Evolutionary conservation across 2,113 vertebrate genomes (phyloP), one percentile per base, ranked within the genome.

Genomic region (Labeo rohita): DNA sequence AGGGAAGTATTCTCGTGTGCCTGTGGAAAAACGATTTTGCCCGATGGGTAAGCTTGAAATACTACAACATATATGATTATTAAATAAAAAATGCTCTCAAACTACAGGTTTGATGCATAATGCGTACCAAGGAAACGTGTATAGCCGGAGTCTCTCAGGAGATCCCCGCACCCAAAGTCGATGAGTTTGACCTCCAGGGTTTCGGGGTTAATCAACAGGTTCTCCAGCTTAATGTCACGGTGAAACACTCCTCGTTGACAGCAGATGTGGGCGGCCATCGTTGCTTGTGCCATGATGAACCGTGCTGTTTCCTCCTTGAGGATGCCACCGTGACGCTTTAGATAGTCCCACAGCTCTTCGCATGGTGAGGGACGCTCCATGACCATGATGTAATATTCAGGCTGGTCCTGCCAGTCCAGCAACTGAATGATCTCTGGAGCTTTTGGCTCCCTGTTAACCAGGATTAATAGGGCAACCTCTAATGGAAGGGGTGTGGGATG

Each of bases 351-450:
- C 10, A 28, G 61, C 11, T 28, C 61, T 12, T 65, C 23, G 11
- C 61, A 65, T 4, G 61, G n/a, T 13, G 61, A 65, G 61, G 61
- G 61, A 65, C 10, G 61, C 61, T 65, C 61, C 23, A 65, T 11
- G 61, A 65, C 10, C 61, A 65, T 65, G 10, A 65, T 28, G 5
- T 65, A 65, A 28, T 65, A 6, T 23, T 65, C 23, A 28, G 61
- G 61, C 61, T 28, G 61, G 61, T 28, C 61, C n/a, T 65, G 61
- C 61, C 61, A 28, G 61, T 65, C 61, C 23, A 65, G 61, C 61
- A 65, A 10, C 61, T 65, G n/a, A 65, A 65, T 65, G 61, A 65
- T 65, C 61, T 65, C 61, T 28, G n/a, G n/a, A 65, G 23, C 61
- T 28, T 28, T 65, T n/a, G 61, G n/a, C n/a, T 23, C 4, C 39